Evolutionary conservation across 2,888 invertebrate species (phyloP), one percentile per base, ranked within the genome.

Genomic region (Spodoptera littoralis): DNA sequence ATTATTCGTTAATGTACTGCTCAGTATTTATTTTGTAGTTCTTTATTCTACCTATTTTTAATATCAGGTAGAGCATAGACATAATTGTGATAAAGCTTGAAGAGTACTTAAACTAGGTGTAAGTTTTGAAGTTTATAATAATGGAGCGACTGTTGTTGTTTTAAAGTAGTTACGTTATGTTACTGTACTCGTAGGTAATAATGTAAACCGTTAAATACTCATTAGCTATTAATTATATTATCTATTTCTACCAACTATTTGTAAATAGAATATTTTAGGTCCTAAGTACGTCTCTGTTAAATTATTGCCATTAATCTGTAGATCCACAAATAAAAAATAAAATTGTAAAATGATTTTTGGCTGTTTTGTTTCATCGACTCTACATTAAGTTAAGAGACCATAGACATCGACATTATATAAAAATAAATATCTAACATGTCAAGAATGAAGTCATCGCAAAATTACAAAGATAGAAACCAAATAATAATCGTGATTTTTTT

Each of bases 121-220:
- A 64, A 13, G 43, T 70, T 73, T 73, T 50, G 13, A 54, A 51
- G 30, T 41, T 27, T 2, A 41, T 46, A 22, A 13, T 47, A 30
- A 30, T 51, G 24, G 24, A n/a, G 41, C n/a, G 18, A 18, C 5
- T 63, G 12, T 36, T 8, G 36, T 36, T 44, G 9, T 66, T 48
- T 51, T 42, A 22, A 24, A 36, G 12, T 73, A 66, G 41, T 11
- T 56, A 4, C 46, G 47, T 22, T 50, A n/a, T 45, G 11, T 42
- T 51, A 55, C 22, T 27, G n/a, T 68, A 52, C 24, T 66, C 47
- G 8, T 54, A 54, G 36, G n/a, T 68, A 59, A 30, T 65, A 59
- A 41, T 59, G 45, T 78, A 71, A 36, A 78, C 76, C 67, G 60
- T 60, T 53, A 64, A 70, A 76, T 78, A 76, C 75, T 76, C 75